Evolutionary conservation across 2,888 invertebrate species (phyloP).

Genomic region (Hybos culiciformis): DNA sequence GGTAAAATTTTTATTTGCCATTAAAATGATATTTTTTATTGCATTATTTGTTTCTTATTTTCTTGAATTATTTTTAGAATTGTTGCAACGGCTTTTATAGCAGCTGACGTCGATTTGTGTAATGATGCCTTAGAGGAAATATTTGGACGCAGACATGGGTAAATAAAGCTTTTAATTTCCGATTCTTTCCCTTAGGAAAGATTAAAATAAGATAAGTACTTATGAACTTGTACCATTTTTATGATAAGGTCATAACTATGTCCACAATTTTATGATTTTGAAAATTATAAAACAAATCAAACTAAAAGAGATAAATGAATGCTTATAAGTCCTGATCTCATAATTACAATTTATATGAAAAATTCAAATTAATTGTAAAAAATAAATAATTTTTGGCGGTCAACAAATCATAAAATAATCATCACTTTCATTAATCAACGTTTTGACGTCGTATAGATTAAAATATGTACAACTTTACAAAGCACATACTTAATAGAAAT

Average conservation of each 20-base stretch:
- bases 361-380: too few species aligned
- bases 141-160: conserved; percentile 51
- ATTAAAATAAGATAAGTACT: neutral
- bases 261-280: neutral
- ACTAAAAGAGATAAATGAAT: too few species aligned
- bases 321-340: too few species aligned
- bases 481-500: conserved; percentile 5
- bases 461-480: too few species aligned
- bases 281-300: neutral
- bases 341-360: too few species aligned
- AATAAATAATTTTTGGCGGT: too few species aligned
- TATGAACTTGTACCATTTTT: too few species aligned
- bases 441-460: too few species aligned
- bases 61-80: conserved; percentile 31
- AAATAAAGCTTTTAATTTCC: conserved; percentile 4
- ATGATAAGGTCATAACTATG: neutral
- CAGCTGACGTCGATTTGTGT: conserved; percentile 55
- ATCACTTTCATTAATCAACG: too few species aligned
- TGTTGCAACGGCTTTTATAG: conserved; percentile 46
- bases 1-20: neutral
- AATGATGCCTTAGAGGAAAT: conserved; percentile 52
- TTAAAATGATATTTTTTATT: neutral
- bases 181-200: neutral
- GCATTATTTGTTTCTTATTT: conserved; percentile 1
- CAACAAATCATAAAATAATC: too few species aligned